Percentiles rank a stretch among this genome's conserved stretches.
phyloP scores from a whole-genome alignment of 2,888 invertebrate species.

The Sicus ferrugineus region DNA sequence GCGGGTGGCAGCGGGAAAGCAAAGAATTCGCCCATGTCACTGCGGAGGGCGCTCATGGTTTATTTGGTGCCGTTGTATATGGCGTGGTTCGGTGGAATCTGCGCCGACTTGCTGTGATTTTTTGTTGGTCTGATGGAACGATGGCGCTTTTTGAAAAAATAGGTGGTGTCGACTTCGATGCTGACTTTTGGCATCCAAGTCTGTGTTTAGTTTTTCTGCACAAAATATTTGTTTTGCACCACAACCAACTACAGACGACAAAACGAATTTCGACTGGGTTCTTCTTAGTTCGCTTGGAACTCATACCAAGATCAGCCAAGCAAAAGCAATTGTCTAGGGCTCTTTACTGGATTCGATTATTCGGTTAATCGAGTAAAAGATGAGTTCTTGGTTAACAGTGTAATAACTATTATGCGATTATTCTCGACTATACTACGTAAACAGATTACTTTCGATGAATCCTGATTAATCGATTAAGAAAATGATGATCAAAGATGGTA shows the following conservation, averaged over 20 bases:
- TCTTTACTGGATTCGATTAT: too few relatives aligned
- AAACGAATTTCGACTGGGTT: background rate
- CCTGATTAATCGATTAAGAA: too few relatives aligned
- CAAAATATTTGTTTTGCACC: background rate
- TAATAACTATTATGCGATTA: too few relatives aligned
- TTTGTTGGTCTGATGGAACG: background rate
- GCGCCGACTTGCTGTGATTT: conserved; percentile 84
- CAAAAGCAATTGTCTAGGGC: too few relatives aligned
- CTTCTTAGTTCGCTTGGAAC: background rate
- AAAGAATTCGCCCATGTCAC: conserved; percentile 50
- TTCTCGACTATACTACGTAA: too few relatives aligned
- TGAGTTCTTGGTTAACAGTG: too few relatives aligned
- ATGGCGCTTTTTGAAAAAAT: conserved; percentile 9
- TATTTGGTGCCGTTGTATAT: conserved; percentile 84
- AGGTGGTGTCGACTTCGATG: background rate
- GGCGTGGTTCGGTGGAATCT: conserved; percentile 85
- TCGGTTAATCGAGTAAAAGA: too few relatives aligned
- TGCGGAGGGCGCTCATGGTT: conserved; percentile 68
- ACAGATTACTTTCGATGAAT: too few relatives aligned
- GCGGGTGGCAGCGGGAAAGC: conserved; percentile 41
- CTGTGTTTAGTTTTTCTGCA: background rate
- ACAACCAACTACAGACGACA: background rate
- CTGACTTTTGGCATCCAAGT: background rate
- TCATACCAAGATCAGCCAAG: conserved; percentile 9
- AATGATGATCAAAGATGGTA: too few relatives aligned